Evolutionary conservation across 2,797 vertebrate species (phyloP), one percentile per base, ranked within the genome.

Genomic region (Botia kubotai): DNA sequence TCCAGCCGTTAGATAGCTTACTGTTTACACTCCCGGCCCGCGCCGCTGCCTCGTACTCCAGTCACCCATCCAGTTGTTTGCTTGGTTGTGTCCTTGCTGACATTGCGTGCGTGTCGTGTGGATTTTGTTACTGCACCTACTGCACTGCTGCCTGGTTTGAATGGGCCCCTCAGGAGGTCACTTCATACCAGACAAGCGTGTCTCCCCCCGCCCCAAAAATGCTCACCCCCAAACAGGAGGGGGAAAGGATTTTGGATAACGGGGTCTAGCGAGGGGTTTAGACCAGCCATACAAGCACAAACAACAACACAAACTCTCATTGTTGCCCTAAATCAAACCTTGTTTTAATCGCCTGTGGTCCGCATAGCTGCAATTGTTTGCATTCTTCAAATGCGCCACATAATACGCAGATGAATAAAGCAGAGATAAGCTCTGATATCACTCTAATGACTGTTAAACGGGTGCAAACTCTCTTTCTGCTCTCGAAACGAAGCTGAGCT

Each of bases 11-110:
- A 73, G 70, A 70, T 79, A 71, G 17, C 89, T 88, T 87, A 74
- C 84, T 90, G 87, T 91, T 91, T 90, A 90, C 89, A 89, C 69
- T 83, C 84, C 23, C 29, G 86, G 89, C 72, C 29, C 80, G 67
- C 10, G 43, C 10, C 43, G 10, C 36, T 88, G 83, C 87, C 86
- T 53, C 58, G 52, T 79, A 72, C 90, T 84, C 77, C 83, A 66
- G 78, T 72, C 82, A 87, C 86, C 86, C 79, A 77, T 76, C 63
- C 17, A 84, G 84, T 86, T 87, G 86, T 88, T 90, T 89, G 84
- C 82, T 79, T 39, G 70, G 66, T 80, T 53, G 46, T 23, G 78
- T 81, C 83, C 86, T 84, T 79, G 83, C 86, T 88, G 85, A 85
- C 84, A 85, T 69, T 4, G 19, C 13, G 26, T 72, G 83, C 84